Conservation (phyloP, 2,888 invertebrate genomes). For the Onthophagus sagittarius region DNA sequence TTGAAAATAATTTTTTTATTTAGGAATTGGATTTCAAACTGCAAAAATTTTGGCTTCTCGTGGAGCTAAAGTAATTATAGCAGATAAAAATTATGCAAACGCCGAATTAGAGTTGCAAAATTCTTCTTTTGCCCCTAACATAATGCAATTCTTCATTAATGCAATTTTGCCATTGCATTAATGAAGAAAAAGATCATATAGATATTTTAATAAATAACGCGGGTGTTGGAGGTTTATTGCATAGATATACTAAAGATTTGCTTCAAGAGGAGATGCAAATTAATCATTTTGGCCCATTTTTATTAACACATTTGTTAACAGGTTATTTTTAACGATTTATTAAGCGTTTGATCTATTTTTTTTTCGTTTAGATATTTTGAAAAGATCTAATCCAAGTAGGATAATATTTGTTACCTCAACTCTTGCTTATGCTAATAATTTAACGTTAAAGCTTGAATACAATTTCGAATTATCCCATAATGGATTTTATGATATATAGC, state of each 20-base stretch:
- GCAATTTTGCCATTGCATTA: constrained; percentile 59
- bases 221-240: constrained; percentile 51
- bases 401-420: constrained; percentile 48
- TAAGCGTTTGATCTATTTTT: neutral
- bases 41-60: constrained; percentile 18
- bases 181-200: constrained; percentile 52
- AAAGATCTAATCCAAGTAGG: constrained; percentile 42
- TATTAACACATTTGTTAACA: constrained; percentile 62
- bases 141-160: constrained; percentile 52
- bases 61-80: constrained; percentile 22
- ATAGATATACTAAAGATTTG: constrained; percentile 57
- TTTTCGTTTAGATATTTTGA: constrained; percentile 40
- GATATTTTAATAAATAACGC: constrained; percentile 66
- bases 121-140: constrained; percentile 40
- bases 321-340: constrained; percentile 39
- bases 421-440: constrained; percentile 56
- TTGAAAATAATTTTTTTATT: neutral
- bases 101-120: constrained; percentile 48
- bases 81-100: constrained; percentile 18
- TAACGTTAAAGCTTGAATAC: constrained; percentile 70
- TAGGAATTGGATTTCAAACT: constrained; percentile 23
- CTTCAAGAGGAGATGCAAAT: constrained; percentile 62
- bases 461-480: constrained; percentile 55
- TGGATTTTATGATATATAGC: constrained; percentile 60
- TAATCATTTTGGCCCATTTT: constrained; percentile 73